Percentiles rank a stretch among this genome's conserved stretches.
Evolutionary conservation across 2,888 invertebrate species (phyloP).

Genomic region (Andrena fulva): DNA sequence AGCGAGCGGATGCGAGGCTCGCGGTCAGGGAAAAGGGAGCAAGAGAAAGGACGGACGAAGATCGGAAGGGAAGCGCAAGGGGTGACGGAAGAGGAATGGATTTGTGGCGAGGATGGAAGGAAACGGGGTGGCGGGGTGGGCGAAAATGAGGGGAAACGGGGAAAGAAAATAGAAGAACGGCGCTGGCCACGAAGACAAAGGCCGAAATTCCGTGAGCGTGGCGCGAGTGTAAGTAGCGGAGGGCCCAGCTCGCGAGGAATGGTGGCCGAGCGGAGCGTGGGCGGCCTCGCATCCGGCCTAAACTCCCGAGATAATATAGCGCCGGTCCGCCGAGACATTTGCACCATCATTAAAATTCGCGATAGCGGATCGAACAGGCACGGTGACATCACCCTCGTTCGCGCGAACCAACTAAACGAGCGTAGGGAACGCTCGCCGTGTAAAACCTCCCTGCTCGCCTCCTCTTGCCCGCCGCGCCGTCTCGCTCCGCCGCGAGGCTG

Average conservation of each 20-base stretch:
- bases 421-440: slow-evolving; percentile 79
- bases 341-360: slow-evolving; percentile 85
- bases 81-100: slow-evolving; percentile 1
- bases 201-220: slow-evolving; percentile 67
- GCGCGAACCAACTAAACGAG: slow-evolving; percentile 83
- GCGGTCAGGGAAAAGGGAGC: background rate
- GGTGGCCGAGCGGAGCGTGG: slow-evolving; percentile 78
- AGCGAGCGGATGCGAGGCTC: background rate
- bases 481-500: slow-evolving; percentile 7
- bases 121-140: background rate
- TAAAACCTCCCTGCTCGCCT: slow-evolving; percentile 72
- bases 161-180: background rate
- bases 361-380: slow-evolving; percentile 84
- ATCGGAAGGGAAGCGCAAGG: background rate
- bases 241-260: slow-evolving; percentile 51
- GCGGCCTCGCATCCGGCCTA: slow-evolving; percentile 84
- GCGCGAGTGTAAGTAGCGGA: slow-evolving; percentile 58
- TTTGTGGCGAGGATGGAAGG: background rate
- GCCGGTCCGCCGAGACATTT: slow-evolving; percentile 83
- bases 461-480: slow-evolving; percentile 28
- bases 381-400: slow-evolving; percentile 84
- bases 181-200: slow-evolving; percentile 53
- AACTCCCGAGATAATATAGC: slow-evolving; percentile 83
- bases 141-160: slow-evolving; percentile 3
- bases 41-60: background rate